phyloP scores from a whole-genome alignment of 2,113 vertebrate genomes.

The Triplophysa dalaica region DNA sequence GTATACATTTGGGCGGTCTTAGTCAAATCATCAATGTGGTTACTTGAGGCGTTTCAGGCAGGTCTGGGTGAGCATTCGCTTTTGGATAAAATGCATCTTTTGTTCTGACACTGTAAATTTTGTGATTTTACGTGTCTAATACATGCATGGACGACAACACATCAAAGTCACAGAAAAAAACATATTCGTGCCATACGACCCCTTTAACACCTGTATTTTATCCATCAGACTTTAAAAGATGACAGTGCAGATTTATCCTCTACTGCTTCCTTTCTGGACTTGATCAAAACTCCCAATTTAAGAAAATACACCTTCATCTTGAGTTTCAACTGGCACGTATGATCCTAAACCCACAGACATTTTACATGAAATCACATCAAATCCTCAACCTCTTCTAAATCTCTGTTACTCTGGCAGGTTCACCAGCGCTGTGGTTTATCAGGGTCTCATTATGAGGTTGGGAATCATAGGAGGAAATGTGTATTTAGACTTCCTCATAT shows the following conservation, averaged over 20 bases:
- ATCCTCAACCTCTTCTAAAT: neutral
- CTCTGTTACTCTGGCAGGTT: conserved; percentile 75
- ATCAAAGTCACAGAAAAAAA: too few relatives aligned
- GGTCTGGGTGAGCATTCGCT: too few relatives aligned
- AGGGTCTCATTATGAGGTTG: conserved; percentile 91
- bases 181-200: too few relatives aligned
- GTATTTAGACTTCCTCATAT: conserved; percentile 88
- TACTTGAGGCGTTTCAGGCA: too few relatives aligned
- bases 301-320: conserved; percentile 88
- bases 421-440: conserved; percentile 87
- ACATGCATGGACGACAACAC: too few relatives aligned
- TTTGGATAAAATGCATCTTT: too few relatives aligned
- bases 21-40: too few relatives aligned
- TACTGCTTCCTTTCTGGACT: conserved; percentile 80
- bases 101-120: too few relatives aligned
- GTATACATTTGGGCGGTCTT: too few relatives aligned
- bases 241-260: conserved; percentile 63
- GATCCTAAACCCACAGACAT: neutral
- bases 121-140: too few relatives aligned
- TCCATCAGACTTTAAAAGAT: conserved; percentile 71
- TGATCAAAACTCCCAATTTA: conserved; percentile 87
- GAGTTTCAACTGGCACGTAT: conserved; percentile 89
- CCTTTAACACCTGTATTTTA: neutral
- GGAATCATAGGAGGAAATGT: conserved; percentile 86
- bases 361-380: neutral